Conservation (phyloP, 2,797 vertebrate genomes). For the Lutjanus campechanus region DNA sequence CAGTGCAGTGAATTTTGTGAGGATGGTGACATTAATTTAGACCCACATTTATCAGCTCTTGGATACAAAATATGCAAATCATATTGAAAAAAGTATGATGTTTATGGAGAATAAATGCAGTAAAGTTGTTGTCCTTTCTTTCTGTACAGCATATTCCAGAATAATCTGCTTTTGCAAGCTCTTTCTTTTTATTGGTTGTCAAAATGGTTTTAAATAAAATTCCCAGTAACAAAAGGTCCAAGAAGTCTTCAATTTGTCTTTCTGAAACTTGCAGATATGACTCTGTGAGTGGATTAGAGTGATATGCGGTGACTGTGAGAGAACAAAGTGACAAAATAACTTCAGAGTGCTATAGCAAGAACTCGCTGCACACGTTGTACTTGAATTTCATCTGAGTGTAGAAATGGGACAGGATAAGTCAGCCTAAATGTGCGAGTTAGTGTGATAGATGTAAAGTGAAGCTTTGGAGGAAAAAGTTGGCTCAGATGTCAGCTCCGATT, state of each 20-base stretch:
- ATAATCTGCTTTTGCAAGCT: background rate
- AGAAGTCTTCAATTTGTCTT: slow-evolving; percentile 11
- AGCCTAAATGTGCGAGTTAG: slow-evolving; percentile 1
- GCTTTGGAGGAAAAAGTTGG: background rate
- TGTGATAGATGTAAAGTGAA: slow-evolving; percentile 28
- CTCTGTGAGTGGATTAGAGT: slow-evolving; percentile 17
- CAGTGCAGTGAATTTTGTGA: background rate
- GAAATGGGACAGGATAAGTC: slow-evolving; percentile 12
- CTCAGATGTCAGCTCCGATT: slow-evolving; percentile 41
- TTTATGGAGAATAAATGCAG: background rate
- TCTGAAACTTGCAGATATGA: slow-evolving; percentile 26
- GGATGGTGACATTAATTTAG: background rate
- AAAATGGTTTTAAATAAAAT: background rate
- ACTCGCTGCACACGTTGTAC: background rate
- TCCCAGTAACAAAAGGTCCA: background rate
- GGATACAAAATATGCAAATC: background rate
- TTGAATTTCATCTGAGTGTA: background rate
- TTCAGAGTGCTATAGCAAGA: background rate
- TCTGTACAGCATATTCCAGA: background rate
- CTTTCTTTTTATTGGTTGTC: background rate
- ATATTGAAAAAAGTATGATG: background rate
- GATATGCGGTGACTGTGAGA: slow-evolving; percentile 20
- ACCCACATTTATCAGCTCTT: background rate
- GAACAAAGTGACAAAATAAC: slow-evolving; percentile 22
- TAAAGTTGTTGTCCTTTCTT: background rate